Percentiles rank a stretch among this genome's conserved stretches.
These are phyloP conservation scores for Drosophila prostipennis DNA, from an alignment of 2,888 invertebrate species.

Conservation along the genomic window DNA sequence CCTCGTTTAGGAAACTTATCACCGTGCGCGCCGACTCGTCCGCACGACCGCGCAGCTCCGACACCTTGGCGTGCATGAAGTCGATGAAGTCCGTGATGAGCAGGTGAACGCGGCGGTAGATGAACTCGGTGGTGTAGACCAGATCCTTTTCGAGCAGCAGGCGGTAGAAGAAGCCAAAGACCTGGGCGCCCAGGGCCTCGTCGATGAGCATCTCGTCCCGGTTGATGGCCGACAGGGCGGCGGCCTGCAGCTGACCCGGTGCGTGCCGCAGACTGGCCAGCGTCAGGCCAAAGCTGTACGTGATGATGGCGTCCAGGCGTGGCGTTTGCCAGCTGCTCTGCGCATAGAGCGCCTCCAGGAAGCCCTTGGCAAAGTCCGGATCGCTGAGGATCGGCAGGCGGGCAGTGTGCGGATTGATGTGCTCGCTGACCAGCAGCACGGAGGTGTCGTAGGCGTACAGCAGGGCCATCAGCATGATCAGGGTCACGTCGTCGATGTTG, in stretches of 20 bases:
- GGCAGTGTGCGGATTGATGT: slow-evolving; percentile 89
- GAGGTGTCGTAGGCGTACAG: slow-evolving; percentile 93
- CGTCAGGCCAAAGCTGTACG: slow-evolving; percentile 89
- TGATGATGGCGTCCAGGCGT: slow-evolving; percentile 86
- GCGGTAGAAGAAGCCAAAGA: slow-evolving; percentile 92
- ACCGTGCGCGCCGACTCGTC: slow-evolving; percentile 94
- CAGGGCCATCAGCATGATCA: slow-evolving; percentile 92
- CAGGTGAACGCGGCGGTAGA: slow-evolving; percentile 92
- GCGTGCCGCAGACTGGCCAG: slow-evolving; percentile 87
- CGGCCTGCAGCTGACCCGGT: slow-evolving; percentile 85
- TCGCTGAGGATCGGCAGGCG: slow-evolving; percentile 88
- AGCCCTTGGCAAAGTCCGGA: slow-evolving; percentile 85
- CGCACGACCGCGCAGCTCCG: slow-evolving; percentile 91
- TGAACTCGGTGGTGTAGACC: slow-evolving; percentile 91
- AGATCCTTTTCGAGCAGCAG: slow-evolving; percentile 89
- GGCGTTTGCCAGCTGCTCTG: slow-evolving; percentile 66
- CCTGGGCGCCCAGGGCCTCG: slow-evolving; percentile 90
- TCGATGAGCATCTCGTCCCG: slow-evolving; percentile 93
- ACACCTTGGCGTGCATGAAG: slow-evolving; percentile 95
- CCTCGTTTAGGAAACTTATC: slow-evolving; percentile 90
- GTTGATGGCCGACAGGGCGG: slow-evolving; percentile 86
- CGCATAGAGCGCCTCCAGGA: slow-evolving; percentile 85
- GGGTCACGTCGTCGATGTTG: slow-evolving; percentile 90
- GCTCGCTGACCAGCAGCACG: slow-evolving; percentile 90
- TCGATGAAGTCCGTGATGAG: slow-evolving; percentile 96